Base-by-base conservation (phyloP, 2,113 vertebrate species). In the Clarias macrocephalus region DNA sequence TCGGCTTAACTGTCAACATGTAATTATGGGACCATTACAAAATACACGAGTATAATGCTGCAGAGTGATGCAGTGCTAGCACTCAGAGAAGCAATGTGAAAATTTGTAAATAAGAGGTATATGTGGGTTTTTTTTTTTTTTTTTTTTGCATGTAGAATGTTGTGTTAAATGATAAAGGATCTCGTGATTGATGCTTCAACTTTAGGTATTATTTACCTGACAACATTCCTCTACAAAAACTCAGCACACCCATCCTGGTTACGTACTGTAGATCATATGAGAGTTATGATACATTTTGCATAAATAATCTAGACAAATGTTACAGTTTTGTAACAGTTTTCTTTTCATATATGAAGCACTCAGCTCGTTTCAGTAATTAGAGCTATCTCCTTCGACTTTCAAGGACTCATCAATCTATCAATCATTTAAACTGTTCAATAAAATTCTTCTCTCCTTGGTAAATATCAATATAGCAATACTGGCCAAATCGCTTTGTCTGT, bases 1-100 rank as follows among this genome's bases (percentile, higher is more conserved):
- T 81, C 83, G 37, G 72, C 59, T 60, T 87, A 86, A 73, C 77
- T 48, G 86, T 88, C 86, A 88, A 62, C 62, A 85, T 86, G 62
- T 87, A 85, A 89, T 88, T 88, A 82, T 60, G 77, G 37, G 65
- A 82, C 75, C 66, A 75, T 82, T 65, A 75, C 15, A 81, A 70
- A 86, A 59, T 19, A 75, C 68, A 52, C 57, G 75, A 37, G 54
- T 70, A 30, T 54, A n/a, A 5, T 52, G 37, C 72, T 63, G 42
- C 59, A 82, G 52, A 30, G 30, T 37, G 48, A 63, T 33, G 28
- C 62, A 0, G 76, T 37, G 15, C 42, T 48, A 42, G 11, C 52
- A 37, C 37, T 37, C 21, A 5, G 1, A 79, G 52, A 54, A 56
- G 15, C 52, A 18, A 56, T 6, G 25, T 28, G 33, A 66, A 59